Percentiles rank a stretch among this genome's conserved stretches.
Conservation (phyloP, 2,113 vertebrate species). For the Catagonus wagneri region DNA sequence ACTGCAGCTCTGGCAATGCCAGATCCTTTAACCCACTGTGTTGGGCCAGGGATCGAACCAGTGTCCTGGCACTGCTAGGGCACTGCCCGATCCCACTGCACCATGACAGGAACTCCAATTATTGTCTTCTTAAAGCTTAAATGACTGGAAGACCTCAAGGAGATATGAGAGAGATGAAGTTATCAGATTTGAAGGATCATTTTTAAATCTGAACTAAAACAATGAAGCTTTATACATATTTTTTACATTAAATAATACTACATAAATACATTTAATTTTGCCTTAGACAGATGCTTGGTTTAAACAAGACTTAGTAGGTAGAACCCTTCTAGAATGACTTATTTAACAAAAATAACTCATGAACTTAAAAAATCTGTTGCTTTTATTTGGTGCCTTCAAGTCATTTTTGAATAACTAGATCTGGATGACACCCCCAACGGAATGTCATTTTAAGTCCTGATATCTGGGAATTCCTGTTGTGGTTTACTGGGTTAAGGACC, state of each 20-base stretch:
- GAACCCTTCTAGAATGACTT: conserved; percentile 28
- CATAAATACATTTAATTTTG: background rate
- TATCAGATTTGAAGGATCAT: background rate
- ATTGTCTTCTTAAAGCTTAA: background rate
- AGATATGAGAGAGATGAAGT: background rate
- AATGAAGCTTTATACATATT: background rate
- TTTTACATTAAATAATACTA: background rate
- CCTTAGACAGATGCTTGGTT: background rate
- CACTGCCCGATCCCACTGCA: too few species aligned
- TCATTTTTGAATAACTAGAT: conserved; percentile 79
- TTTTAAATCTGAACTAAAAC: conserved; percentile 49
- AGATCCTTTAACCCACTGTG: too few species aligned
- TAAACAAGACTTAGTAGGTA: conserved; percentile 37
- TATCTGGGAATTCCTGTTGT: background rate
- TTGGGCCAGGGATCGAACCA: too few species aligned
- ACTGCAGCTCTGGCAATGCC: too few species aligned
- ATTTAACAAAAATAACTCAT: conserved; percentile 60
- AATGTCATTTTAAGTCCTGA: conserved; percentile 72
- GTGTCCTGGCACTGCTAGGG: too few species aligned
- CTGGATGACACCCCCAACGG: conserved; percentile 57
- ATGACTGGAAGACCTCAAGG: background rate
- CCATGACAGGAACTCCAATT: background rate
- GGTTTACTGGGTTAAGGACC: too few species aligned
- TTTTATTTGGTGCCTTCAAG: conserved; percentile 78
- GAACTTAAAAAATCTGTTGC: conserved; percentile 58